Evolutionary conservation across 2,113 vertebrate species (phyloP), one percentile per base, ranked within the genome.

Genomic region (Eurypyga helias): DNA sequence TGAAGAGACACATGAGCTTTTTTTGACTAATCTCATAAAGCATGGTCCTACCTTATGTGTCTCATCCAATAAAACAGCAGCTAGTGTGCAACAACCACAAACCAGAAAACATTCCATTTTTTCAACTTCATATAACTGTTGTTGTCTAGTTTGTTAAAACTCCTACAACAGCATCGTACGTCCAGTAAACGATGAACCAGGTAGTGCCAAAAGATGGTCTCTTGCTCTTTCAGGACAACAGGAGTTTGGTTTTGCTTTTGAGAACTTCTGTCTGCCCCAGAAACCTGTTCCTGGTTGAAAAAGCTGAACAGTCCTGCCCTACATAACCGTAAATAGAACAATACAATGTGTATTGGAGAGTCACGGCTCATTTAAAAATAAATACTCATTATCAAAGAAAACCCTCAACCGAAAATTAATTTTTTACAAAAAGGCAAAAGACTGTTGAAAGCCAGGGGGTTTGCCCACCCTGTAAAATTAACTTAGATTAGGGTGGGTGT

Each of bases 41-140:
- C 25, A 29, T 3, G 5, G 51, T 3, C 23, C 72, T 16, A 41
- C 11, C 49, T 57, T 26, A 2, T 1, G 8, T 1, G 7, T 29
- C 60, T 64, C 36, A 58, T 21, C 5, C 69, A 89, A 25, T 7
- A 46, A 49, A 80, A 17, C 38, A 60, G 36, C 62, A 64, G 2
- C 1, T 46, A 21, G 17, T 0, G 2, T 3, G 29, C 46, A 62
- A 13, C 62, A 91, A 54, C 60, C 43, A 77, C 48, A 78, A 26
- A 57, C 3, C 21, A 75, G 36, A 45, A 83, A 23, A 71, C 13
- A 51, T 7, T 49, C 28, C 2, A 7, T 34, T 45, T 13, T 41
- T 61, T 71, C 29, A 83, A 29, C 29, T 23, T 25, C 45, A 21
- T 5, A 13, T 4, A 43, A n/a, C 57, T 83, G 29, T 11, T 33